A percentile compares a stretch with the other conserved stretches of the same genome.
phyloP scores from a whole-genome alignment of 2,888 invertebrate species.

The Idaea dimidiata region DNA sequence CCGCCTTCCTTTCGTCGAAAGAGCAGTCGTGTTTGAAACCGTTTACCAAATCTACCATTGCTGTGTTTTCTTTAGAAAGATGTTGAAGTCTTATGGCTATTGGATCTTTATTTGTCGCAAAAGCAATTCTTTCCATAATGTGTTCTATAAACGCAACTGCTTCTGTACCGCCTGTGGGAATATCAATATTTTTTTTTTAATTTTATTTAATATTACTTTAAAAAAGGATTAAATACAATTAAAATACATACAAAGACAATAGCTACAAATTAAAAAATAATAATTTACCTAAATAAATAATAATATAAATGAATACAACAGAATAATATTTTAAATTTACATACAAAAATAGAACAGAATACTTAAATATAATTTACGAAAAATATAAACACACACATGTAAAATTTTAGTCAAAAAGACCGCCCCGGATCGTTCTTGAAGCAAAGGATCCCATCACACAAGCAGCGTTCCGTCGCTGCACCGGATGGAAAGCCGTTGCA shows the following conservation, averaged over 20 bases:
- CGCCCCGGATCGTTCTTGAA: no score
- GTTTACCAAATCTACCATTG: conserved; percentile 73
- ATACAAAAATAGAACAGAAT: no score
- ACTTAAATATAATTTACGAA: no score
- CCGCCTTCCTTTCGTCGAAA: conserved; percentile 72
- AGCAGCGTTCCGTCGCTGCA: no score
- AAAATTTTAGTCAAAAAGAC: no score
- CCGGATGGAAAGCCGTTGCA: no score
- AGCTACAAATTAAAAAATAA: no score
- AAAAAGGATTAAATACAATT: conserved; percentile 9
- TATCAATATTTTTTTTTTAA: neutral
- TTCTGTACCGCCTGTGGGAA: conserved; percentile 75
- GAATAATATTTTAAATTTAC: no score
- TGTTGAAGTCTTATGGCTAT: conserved; percentile 80
- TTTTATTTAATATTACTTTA: neutral
- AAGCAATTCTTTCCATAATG: conserved; percentile 85
- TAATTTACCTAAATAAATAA: no score
- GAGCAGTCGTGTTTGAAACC: conserved; percentile 80
- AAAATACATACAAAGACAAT: neutral
- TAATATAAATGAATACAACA: no score
- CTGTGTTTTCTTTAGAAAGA: conserved; percentile 51
- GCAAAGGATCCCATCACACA: no score
- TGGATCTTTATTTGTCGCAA: conserved; percentile 77
- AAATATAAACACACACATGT: no score
- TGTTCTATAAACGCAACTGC: conserved; percentile 80